A percentile compares a stretch with the other conserved stretches of the same genome.
phyloP scores from a whole-genome alignment of 2,797 vertebrate species.

The Parauchenoglanis punctatus region DNA sequence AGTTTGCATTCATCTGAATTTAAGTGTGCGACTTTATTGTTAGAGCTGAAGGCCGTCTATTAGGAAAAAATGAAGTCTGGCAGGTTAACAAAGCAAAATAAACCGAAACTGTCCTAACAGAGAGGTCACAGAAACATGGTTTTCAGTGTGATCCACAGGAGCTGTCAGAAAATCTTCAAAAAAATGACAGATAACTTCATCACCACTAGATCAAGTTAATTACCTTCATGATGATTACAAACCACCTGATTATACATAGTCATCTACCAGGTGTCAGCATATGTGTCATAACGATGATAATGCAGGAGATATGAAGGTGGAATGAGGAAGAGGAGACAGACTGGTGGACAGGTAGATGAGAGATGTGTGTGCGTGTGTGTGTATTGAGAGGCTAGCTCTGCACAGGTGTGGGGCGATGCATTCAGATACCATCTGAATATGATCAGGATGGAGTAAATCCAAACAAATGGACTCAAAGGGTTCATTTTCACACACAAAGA shows the following conservation, averaged over 20 bases:
- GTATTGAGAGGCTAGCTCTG: neutral
- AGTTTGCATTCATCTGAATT: neutral
- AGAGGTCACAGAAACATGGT: neutral
- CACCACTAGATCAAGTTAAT: constrained; percentile 19
- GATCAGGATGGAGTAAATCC: constrained; percentile 6
- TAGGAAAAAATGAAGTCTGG: neutral
- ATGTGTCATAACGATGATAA: constrained; percentile 39
- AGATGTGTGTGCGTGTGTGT: neutral
- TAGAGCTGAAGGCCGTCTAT: neutral
- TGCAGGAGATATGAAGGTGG: constrained; percentile 16
- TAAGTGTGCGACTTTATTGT: neutral
- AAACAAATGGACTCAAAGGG: constrained; percentile 7
- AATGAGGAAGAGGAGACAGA: constrained; percentile 37
- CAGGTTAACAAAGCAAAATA: neutral
- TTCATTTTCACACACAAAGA: neutral
- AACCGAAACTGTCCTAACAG: neutral
- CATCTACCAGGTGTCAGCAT: constrained; percentile 21
- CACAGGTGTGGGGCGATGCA: neutral
- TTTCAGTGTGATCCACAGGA: neutral
- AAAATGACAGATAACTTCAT: constrained; percentile 19
- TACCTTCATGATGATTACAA: constrained; percentile 17
- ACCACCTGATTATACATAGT: constrained; percentile 9
- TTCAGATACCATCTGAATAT: too few species aligned
- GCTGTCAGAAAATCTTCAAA: neutral
- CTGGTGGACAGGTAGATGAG: constrained; percentile 24